Percentiles rank a stretch among this genome's conserved stretches.
Evolutionary conservation across 2,797 vertebrate species (phyloP).

Genomic region (Helostoma temminkii): DNA sequence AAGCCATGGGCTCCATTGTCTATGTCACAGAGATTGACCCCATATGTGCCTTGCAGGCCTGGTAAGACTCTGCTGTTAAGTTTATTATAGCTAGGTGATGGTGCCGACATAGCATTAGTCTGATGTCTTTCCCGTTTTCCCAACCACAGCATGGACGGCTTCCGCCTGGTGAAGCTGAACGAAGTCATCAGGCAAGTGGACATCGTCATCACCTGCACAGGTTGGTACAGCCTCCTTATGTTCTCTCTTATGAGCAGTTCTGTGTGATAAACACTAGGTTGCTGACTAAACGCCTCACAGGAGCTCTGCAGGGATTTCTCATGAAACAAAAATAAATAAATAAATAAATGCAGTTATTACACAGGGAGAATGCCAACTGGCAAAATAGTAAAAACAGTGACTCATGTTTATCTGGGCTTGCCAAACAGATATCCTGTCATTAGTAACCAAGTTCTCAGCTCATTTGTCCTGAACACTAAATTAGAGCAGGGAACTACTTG

Average conservation of each 20-base stretch:
- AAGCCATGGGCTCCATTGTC: slow-evolving; percentile 97
- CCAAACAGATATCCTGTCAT: slow-evolving; percentile 11
- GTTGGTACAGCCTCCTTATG: slow-evolving; percentile 52
- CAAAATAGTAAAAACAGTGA: not conserved
- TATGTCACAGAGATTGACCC: slow-evolving; percentile 98
- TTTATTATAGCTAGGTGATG: not conserved
- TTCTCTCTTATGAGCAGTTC: not conserved
- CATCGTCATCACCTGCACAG: slow-evolving; percentile 99
- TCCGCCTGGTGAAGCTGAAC: slow-evolving; percentile 96
- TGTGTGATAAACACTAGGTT: not conserved
- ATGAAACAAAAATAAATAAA: not conserved
- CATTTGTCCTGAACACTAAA: slow-evolving; percentile 30
- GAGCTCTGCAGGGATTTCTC: slow-evolving; percentile 9
- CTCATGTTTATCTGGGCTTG: not conserved
- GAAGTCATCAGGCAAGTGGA: slow-evolving; percentile 98
- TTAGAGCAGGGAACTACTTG: slow-evolving; percentile 50
- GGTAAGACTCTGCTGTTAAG: slow-evolving; percentile 79
- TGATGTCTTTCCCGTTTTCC: slow-evolving; percentile 1
- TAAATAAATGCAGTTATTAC: not conserved
- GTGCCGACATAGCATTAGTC: not conserved
- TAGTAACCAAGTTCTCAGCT: slow-evolving; percentile 39
- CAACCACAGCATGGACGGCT: slow-evolving; percentile 94
- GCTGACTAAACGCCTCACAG: slow-evolving; percentile 8
- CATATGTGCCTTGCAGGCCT: slow-evolving; percentile 97
- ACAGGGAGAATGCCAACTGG: not conserved